Base-by-base conservation (phyloP, 2,888 invertebrate species). In the Congeria kusceri region DNA sequence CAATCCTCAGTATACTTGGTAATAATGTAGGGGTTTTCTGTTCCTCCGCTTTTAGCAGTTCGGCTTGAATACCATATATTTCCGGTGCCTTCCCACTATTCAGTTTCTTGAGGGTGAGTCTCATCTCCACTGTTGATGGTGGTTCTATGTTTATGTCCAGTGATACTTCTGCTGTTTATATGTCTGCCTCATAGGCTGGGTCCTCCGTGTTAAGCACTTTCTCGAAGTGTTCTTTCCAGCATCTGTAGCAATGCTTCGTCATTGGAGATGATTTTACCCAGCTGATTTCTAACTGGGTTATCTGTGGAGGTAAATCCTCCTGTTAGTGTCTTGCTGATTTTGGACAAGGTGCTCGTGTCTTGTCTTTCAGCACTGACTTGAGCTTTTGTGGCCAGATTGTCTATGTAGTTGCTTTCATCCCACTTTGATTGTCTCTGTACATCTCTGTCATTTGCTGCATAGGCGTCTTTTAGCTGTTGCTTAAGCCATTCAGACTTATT, bases 221-320 rank as follows among this genome's bases (percentile, higher is more conserved):
- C 61, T 61, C 61, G 20, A 61, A 32, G 61, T 61, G 61, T n/a
- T 59, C 27, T n/a, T 28, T 59, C 59, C 13, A 59, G n/a, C 59
- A 59, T 25, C 20, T 59, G 5, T 9, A 15, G 11, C 28, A 9
- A 18, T 59, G 9, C n/a, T 56, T 56, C 56, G 9, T 5, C n/a
- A 18, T 25, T 56, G 20, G 25, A 20, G 5, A 23, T 11, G 4
- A 25, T 23, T 58, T 58, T 4, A 3, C 58, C 58, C 5, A 5
- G 20, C 25, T 20, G 25, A 23, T 58, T 58, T 23, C 11, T 58
- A 13, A 58, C 20, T 58, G 58, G 58, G 11, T 7, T 11, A 7
- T 32, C 32, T 32, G 32, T 58, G 4, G 20, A 23, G 13, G 20
- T 58, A 5, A n/a, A 18, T 44, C n/a, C 5, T 29, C 29, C 7